phyloP scores from a whole-genome alignment of 2,797 vertebrate genomes.

The Sebastes diploproa region DNA sequence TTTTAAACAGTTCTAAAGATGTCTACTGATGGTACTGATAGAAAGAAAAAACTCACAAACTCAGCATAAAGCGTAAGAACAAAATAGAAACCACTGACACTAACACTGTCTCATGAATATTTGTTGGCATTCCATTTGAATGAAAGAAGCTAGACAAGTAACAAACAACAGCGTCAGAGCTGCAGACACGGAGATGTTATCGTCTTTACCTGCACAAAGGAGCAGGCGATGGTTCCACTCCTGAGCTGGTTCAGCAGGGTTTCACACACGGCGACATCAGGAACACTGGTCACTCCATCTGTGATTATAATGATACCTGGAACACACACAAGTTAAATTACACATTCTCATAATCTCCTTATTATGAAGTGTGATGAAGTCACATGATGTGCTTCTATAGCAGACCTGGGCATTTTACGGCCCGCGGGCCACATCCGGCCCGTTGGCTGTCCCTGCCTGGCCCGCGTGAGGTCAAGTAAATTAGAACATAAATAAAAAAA shows the following conservation, averaged over 20 bases:
- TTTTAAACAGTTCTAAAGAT: neutral
- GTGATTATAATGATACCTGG: conserved; percentile 98
- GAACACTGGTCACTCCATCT: conserved; percentile 96
- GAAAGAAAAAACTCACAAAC: no score
- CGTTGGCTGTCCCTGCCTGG: no score
- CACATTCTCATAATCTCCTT: neutral
- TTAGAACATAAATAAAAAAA: no score
- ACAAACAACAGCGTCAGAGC: neutral
- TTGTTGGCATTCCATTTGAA: neutral
- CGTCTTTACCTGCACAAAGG: conserved; percentile 90
- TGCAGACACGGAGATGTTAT: neutral
- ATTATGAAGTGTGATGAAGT: neutral
- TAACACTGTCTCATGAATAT: neutral
- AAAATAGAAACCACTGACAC: neutral
- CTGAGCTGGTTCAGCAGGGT: conserved; percentile 95
- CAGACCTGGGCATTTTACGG: no score
- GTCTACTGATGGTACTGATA: neutral
- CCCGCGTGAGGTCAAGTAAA: no score
- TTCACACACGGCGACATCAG: conserved; percentile 95
- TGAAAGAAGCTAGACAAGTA: neutral
- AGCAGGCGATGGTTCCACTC: conserved; percentile 94
- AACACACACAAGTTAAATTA: neutral
- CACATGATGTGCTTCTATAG: neutral
- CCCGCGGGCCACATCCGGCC: no score
- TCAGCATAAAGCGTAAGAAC: neutral